phyloP scores from a whole-genome alignment of 2,888 invertebrate species.

The Noctua fimbriata region DNA sequence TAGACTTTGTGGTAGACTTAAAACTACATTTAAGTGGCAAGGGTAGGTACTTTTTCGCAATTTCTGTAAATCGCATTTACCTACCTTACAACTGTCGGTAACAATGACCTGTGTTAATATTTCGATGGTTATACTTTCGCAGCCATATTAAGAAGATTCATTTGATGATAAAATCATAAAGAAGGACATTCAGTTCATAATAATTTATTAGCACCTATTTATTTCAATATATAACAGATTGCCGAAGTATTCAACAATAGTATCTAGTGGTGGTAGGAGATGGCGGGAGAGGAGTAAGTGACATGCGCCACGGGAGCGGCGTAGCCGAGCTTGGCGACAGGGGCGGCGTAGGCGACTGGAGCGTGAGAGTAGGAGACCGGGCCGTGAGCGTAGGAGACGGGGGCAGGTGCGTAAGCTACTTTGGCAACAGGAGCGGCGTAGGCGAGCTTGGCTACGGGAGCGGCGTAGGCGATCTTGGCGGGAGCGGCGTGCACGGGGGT shows the following conservation, averaged over 20 bases:
- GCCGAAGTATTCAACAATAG: slow-evolving; percentile 25
- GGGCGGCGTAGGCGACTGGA: slow-evolving; percentile 64
- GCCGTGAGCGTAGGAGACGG: slow-evolving; percentile 72
- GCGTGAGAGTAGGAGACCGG: slow-evolving; percentile 74
- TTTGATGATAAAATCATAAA: background rate
- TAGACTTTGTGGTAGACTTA: no score
- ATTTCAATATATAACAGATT: slow-evolving; percentile 49
- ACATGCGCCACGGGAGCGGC: slow-evolving; percentile 70
- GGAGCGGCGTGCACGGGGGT: slow-evolving; percentile 70
- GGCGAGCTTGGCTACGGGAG: slow-evolving; percentile 60
- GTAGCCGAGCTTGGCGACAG: slow-evolving; percentile 73
- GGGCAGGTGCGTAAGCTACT: slow-evolving; percentile 65
- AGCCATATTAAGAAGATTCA: no score
- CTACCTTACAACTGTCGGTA: no score
- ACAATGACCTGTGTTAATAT: no score
- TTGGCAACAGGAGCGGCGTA: slow-evolving; percentile 61
- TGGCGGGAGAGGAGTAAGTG: slow-evolving; percentile 80
- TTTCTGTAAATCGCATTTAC: background rate
- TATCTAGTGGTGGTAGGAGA: slow-evolving; percentile 84
- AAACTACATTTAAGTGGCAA: background rate
- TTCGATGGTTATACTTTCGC: no score
- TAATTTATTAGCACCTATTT: slow-evolving; percentile 68
- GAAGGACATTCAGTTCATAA: slow-evolving; percentile 43
- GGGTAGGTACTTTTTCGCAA: background rate
- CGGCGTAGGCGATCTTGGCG: slow-evolving; percentile 46